phyloP scores from a whole-genome alignment of 2,797 vertebrate species.

The Anisognathus igniventris region DNA sequence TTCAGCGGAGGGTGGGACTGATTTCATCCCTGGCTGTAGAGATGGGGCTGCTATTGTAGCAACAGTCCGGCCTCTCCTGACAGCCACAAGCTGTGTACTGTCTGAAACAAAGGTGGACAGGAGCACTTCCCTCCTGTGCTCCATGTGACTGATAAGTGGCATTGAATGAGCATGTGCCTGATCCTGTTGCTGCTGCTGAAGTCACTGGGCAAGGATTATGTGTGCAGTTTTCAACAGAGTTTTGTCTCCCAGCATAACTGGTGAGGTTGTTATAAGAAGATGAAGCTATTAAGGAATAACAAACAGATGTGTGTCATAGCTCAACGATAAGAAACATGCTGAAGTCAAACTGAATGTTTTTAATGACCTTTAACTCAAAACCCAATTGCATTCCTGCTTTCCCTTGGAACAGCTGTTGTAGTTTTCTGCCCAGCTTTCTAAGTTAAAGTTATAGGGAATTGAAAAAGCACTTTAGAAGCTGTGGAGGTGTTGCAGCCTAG shows the following conservation, averaged over 20 bases:
- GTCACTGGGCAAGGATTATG: not conserved
- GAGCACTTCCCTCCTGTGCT: not conserved
- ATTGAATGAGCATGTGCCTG: not conserved
- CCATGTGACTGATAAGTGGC: not conserved
- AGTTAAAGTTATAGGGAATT: not conserved
- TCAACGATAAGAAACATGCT: not conserved
- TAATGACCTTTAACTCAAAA: constrained; percentile 8
- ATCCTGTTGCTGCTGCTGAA: not conserved
- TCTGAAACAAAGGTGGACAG: not conserved
- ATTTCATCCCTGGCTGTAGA: not conserved
- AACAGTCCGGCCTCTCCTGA: not conserved
- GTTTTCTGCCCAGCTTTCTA: constrained; percentile 2
- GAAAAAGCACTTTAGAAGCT: not conserved
- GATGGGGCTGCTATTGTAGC: not conserved
- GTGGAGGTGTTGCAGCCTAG: not conserved
- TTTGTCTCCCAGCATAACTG: not conserved
- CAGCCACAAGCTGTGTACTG: not conserved
- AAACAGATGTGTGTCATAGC: not conserved
- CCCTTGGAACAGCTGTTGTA: not conserved
- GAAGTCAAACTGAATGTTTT: not conserved
- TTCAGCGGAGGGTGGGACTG: not conserved
- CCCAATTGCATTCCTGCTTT: not conserved
- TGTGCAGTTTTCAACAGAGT: not conserved
- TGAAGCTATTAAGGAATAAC: not conserved
- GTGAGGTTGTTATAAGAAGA: not conserved